These are phyloP conservation scores for Remorina albescens DNA, from an alignment of 2,797 vertebrate genomes.

Conservation along the genomic window DNA sequence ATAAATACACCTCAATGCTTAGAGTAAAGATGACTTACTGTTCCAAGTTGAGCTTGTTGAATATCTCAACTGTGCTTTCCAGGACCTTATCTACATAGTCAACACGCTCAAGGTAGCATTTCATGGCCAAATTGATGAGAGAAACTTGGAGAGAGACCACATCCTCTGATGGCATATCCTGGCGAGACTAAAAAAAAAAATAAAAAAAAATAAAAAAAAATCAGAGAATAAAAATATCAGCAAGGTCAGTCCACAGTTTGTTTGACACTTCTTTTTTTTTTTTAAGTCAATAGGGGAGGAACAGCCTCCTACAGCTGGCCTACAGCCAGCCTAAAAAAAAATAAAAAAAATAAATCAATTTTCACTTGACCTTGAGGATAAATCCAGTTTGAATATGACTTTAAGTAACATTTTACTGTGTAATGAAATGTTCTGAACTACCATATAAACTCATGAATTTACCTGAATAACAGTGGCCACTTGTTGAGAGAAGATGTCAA, in stretches of 20 bases:
- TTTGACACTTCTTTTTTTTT: too few species aligned
- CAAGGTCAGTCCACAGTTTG: background rate
- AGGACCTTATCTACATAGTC: slow-evolving; percentile 98
- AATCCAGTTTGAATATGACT: too few species aligned
- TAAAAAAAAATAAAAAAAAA: slow-evolving; percentile 2
- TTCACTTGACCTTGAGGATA: too few species aligned
- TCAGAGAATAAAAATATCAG: background rate
- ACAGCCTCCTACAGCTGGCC: too few species aligned
- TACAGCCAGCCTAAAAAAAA: too few species aligned
- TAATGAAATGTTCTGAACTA: background rate
- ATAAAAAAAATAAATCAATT: too few species aligned
- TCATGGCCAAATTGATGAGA: slow-evolving; percentile 98
- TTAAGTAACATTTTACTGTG: background rate
- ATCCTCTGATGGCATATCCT: slow-evolving; percentile 99
- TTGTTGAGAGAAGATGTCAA: slow-evolving; percentile 99
- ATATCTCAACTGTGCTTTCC: slow-evolving; percentile 98
- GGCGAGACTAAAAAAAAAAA: slow-evolving; percentile 91
- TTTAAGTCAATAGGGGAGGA: too few species aligned
- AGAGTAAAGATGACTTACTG: slow-evolving; percentile 87
- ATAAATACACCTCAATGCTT: background rate
- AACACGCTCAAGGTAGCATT: slow-evolving; percentile 97
- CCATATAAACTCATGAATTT: background rate
- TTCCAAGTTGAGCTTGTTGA: slow-evolving; percentile 98
- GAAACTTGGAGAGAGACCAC: slow-evolving; percentile 98
- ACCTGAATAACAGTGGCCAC: slow-evolving; percentile 99